Conservation (phyloP, 2,888 invertebrate genomes). For the Actias luna region DNA sequence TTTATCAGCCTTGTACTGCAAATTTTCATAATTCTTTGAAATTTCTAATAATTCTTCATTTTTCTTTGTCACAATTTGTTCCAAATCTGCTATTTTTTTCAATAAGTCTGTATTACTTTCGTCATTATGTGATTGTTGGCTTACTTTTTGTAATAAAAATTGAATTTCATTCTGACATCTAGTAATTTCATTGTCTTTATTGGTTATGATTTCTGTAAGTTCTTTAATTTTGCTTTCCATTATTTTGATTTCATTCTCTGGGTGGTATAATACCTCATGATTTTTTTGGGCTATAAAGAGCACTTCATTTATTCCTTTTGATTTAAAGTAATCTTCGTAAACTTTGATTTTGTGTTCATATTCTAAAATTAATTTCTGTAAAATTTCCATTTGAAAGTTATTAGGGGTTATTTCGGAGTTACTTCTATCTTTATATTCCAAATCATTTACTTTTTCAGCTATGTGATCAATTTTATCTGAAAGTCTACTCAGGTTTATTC, state of each 20-base stretch:
- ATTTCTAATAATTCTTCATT: slow-evolving; percentile 30
- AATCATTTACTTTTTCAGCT: slow-evolving; percentile 47
- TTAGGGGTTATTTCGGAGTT: slow-evolving; percentile 22
- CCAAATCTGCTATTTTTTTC: slow-evolving; percentile 39
- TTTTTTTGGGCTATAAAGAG: slow-evolving; percentile 11
- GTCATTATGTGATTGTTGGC: slow-evolving; percentile 21
- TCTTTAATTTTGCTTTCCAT: slow-evolving; percentile 35
- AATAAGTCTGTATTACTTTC: slow-evolving; percentile 30
- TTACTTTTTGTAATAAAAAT: slow-evolving; percentile 29
- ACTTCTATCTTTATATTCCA: slow-evolving; percentile 35
- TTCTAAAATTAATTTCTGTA: slow-evolving; percentile 60
- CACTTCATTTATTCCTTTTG: slow-evolving; percentile 33
- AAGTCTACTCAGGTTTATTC: slow-evolving; percentile 66
- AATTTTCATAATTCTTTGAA: slow-evolving; percentile 27
- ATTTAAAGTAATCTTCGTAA: slow-evolving; percentile 59
- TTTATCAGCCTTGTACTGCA: slow-evolving; percentile 28
- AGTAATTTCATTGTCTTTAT: slow-evolving; percentile 43
- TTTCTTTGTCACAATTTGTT: slow-evolving; percentile 35
- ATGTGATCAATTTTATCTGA: slow-evolving; percentile 63
- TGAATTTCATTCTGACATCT: slow-evolving; percentile 42
- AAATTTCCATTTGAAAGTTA: slow-evolving; percentile 50
- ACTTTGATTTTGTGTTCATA: slow-evolving; percentile 70
- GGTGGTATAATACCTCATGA: slow-evolving; percentile 21
- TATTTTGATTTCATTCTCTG: slow-evolving; percentile 18
- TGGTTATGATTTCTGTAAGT: slow-evolving; percentile 36